A percentile compares a stretch with the other conserved stretches of the same genome.
phyloP scores from a whole-genome alignment of 1,140 invertebrate genomes.

The Coenobita brevimanus region DNA sequence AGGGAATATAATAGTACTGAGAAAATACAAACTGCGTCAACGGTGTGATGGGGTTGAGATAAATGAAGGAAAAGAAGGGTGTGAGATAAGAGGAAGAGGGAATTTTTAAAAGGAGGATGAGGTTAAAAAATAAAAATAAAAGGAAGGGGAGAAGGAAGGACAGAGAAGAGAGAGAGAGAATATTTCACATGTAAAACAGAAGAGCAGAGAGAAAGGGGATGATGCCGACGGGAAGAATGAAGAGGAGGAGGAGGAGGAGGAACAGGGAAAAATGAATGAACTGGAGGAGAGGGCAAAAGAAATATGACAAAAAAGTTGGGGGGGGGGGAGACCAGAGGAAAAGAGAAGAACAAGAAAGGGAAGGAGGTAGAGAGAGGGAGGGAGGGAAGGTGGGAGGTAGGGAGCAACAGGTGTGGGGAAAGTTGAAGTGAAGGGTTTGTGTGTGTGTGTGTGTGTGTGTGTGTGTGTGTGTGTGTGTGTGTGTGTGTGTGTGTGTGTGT shows the following conservation, averaged over 20 bases:
- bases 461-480: too few relatives aligned
- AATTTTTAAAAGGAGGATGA: too few relatives aligned
- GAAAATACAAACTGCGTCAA: neutral
- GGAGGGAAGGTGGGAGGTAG: too few relatives aligned
- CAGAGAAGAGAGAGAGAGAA: neutral
- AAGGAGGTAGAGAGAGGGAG: neutral
- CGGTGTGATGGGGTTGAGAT: neutral
- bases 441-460: too few relatives aligned
- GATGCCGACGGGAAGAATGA: neutral
- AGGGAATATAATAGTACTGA: neutral
- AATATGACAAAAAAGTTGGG: neutral
- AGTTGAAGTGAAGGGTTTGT: neutral
- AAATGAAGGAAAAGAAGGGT: neutral
- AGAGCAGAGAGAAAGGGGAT: neutral
- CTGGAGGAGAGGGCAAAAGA: neutral
- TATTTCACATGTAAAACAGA: neutral
- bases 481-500: too few relatives aligned
- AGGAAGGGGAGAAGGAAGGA: neutral
- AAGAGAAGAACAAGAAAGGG: neutral
- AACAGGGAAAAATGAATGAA: neutral
- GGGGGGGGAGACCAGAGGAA: neutral
- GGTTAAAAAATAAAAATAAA: neutral
- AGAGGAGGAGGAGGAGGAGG: neutral
- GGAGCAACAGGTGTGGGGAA: neutral
- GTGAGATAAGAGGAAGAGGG: neutral